Conservation (phyloP, 2,113 vertebrate genomes). For the Cisticola juncidis region DNA sequence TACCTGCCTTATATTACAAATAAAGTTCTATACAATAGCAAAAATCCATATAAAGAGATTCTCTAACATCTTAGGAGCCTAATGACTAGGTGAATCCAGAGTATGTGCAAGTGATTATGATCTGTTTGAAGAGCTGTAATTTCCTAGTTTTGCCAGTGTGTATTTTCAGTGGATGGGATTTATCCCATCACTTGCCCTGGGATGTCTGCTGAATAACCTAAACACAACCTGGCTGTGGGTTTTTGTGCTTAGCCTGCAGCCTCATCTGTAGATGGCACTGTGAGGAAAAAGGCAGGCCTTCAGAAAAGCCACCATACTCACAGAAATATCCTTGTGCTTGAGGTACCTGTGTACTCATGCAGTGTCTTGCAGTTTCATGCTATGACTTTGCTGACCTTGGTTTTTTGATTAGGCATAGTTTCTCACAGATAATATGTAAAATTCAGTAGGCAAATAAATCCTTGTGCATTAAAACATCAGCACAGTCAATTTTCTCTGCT, state of each 20-base stretch:
- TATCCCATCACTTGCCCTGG: background rate
- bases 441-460: background rate
- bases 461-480: background rate
- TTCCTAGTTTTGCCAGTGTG: background rate
- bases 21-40: slow-evolving; percentile 53
- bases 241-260: background rate
- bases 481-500: background rate
- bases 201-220: background rate
- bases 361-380: background rate
- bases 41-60: background rate
- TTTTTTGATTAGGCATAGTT: background rate
- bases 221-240: background rate
- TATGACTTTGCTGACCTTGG: background rate
- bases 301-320: background rate
- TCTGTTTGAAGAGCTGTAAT: background rate
- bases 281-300: background rate
- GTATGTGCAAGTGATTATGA: background rate
- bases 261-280: accelerated
- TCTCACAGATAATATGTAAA: background rate
- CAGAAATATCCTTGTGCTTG: background rate
- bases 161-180: background rate
- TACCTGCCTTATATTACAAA: slow-evolving; percentile 52
- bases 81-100: background rate
- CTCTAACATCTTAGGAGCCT: background rate
- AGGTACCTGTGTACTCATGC: background rate